Evolutionary conservation across 2,113 vertebrate species (phyloP), one percentile per base, ranked within the genome.

Genomic region (Salvelinus sp.): DNA sequence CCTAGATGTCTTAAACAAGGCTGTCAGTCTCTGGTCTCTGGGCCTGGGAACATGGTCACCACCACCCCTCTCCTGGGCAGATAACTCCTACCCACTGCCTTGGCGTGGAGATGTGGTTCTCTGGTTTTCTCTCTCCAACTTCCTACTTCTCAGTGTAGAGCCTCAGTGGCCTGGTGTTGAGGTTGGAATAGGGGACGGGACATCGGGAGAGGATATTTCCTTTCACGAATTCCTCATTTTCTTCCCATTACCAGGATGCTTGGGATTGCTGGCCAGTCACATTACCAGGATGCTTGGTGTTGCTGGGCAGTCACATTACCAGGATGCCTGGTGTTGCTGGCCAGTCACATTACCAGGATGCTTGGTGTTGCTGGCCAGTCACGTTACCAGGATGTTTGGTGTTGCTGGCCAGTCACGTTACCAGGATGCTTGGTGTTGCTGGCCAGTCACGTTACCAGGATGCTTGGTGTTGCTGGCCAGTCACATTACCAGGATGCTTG

Each of bases 211-310:
- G 76, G 81, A 89, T 88, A 89, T 91, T 90, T 92, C 86, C 86
- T 89, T 87, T 89, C 85, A 78, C 73, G 44, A 80, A 80, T 92
- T 92, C 86, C 84, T 88, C 88, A 76, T 88, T 90, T 91, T 89
- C 85, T 86, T 76, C 82, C 86, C 83, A 88, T 91, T 90, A 88
- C 88, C 86, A 76, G 85, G 77, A 80, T 72, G 75, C 64, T 82
- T 83, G 76, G 82, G 87, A 82, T 18, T 27, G 87, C 91, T 88
- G 88, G 83, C 79, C 30, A 33, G 30, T 33, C 30, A 33, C 84
- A 83, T 76, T 70, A 76, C 75, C 63, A 73, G 85, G 77, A 80
- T 72, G 76, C 64, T 82, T 83, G 76, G 82, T 88, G 83, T 18
- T 14, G 87, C 91, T 88, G 88, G 82, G 81, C 28, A 30, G 28